Evolutionary conservation across 1,140 invertebrate genomes (phyloP).

Genomic region (Ips typographus): DNA sequence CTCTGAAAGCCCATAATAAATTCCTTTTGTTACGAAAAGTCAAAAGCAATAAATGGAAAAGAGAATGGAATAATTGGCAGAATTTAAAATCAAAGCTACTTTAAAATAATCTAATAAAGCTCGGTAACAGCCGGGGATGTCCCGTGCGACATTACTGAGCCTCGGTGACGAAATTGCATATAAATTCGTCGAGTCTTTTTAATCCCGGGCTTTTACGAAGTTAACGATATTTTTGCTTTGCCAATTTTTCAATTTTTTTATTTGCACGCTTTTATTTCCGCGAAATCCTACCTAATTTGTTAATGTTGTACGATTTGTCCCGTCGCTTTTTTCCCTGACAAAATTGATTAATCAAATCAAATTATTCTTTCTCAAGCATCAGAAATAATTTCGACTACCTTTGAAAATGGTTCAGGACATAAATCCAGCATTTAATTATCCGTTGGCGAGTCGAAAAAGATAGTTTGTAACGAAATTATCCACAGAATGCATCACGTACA

Average conservation of each 20-base stretch:
- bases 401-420: no score
- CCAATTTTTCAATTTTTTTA: constrained; percentile 24
- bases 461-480: background rate
- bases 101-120: constrained; percentile 36
- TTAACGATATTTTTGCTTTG: constrained; percentile 30
- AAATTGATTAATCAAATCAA: no score
- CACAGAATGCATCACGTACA: constrained; percentile 4
- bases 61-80: constrained; percentile 35
- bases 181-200: constrained; percentile 32
- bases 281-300: background rate
- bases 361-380: no score
- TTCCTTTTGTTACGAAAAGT: constrained; percentile 23
- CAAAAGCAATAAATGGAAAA: constrained; percentile 34
- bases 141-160: constrained; percentile 27
- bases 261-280: constrained; percentile 24
- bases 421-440: no score
- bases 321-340: no score
- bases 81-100: constrained; percentile 37
- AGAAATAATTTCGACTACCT: no score
- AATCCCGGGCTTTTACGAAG: constrained; percentile 21
- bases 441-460: background rate
- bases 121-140: constrained; percentile 30
- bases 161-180: constrained; percentile 36
- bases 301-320: background rate
- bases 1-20: constrained; percentile 6